Evolutionary conservation across 37 sponge, comb jelly and placozoan species (phyloP).

Genomic region (Chondrilla cf. caribensis): DNA sequence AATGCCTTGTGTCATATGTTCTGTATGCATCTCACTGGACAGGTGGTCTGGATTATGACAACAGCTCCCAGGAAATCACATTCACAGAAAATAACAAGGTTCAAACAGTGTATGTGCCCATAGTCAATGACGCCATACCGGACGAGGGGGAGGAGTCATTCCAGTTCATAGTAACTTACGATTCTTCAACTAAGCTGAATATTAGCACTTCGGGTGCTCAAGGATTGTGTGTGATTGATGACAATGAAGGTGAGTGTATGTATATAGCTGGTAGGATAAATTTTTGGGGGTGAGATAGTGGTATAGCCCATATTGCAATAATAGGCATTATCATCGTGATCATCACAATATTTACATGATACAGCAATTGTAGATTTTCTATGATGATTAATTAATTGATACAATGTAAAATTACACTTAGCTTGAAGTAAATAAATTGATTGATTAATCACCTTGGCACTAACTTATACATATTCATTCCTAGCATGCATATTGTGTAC

Average conservation of each 20-base stretch:
- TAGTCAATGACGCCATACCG: slow-evolving; percentile 1
- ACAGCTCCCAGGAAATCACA: background rate
- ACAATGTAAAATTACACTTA: too few species aligned
- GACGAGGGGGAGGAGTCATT: background rate
- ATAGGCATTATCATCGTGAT: too few species aligned
- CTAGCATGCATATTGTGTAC: too few species aligned
- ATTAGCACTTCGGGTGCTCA: background rate
- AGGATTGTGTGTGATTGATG: background rate
- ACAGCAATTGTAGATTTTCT: too few species aligned
- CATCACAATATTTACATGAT: too few species aligned
- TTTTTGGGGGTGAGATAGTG: background rate
- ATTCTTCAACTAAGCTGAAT: background rate
- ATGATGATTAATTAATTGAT: too few species aligned
- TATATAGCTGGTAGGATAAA: background rate
- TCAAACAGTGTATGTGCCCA: background rate
- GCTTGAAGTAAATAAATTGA: too few species aligned
- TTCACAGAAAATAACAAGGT: background rate
- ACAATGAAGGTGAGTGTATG: slow-evolving; percentile 15
- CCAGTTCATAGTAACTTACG: background rate
- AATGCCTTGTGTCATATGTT: too few species aligned
- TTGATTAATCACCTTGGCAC: too few species aligned
- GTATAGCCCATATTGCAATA: too few species aligned
- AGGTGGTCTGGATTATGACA: background rate
- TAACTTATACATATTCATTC: too few species aligned
- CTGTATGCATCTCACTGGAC: too few species aligned